Evolutionary conservation across 2,888 invertebrate genomes (phyloP), one percentile per base, ranked within the genome.

Genomic region (Tipula confusa): DNA sequence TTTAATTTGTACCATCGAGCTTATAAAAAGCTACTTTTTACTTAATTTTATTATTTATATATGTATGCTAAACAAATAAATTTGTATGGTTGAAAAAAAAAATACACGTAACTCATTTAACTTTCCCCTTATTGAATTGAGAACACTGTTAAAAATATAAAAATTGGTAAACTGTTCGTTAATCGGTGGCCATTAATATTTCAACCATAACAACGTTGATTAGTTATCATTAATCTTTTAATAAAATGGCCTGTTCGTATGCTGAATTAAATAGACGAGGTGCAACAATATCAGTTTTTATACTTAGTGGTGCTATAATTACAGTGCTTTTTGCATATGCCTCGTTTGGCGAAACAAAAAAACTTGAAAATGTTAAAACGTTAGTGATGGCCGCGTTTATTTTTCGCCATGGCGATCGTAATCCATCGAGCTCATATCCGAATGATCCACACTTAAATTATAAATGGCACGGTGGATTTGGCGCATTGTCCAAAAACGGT

Each of bases 401-500:
- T 85, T 89, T 89, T 84, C 87, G 89, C 31, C 89, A 89, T 86
- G 89, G 89, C 36, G 89, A 89, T 85, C 89, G 88, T 85, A 88
- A 94, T 84, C 97, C 98, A 0, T 92, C 93, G 3, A 88, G 90
- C 29, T 92, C 93, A 1, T 98, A 96, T 88, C 94, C 94, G 13
- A 95, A 93, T 87, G 97, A 98, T 89, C 95, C 95, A 1, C 92
- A 96, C 87, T 92, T 92, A 84, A 91, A 93, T 85, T 92, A 94
- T 86, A 91, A 92, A 83, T 98, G 97, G 97, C 93, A 94, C 3
- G 94, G 94, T 86, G 97, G 97, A 80, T 92, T 93, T 87, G 96
- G 96, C 6, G 92, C 95, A 83, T 91, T 98, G 29, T 96, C 96
- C 13, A 87, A 96, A 96, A 91, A 90, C 87, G 97, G 97, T 15